A percentile compares a stretch with the other conserved stretches of the same genome.
Evolutionary conservation across 2,888 invertebrate species (phyloP).

Genomic region (Acrobasis consociella): DNA sequence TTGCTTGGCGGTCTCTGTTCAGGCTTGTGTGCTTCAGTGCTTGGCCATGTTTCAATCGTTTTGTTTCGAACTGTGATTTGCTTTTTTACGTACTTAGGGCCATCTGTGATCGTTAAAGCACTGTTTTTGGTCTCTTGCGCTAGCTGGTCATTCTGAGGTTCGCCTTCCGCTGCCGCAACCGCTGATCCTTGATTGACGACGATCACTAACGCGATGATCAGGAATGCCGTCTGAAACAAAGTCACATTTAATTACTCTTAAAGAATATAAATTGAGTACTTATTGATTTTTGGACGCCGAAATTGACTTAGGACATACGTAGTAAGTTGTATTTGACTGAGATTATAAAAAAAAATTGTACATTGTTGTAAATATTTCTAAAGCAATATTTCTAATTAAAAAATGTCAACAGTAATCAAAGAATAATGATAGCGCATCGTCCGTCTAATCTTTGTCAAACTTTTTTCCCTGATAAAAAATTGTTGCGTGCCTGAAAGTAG

Average conservation of each 20-base stretch:
- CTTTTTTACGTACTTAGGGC: slow-evolving; percentile 58
- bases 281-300: too few species aligned
- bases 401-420: too few species aligned
- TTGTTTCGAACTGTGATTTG: slow-evolving; percentile 38
- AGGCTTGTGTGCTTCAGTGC: slow-evolving; percentile 47
- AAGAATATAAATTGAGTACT: slow-evolving; percentile 27
- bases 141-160: slow-evolving; percentile 56
- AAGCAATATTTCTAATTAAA: too few species aligned
- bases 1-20: slow-evolving; percentile 63
- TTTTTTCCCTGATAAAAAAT: slow-evolving; percentile 22
- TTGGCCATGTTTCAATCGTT: slow-evolving; percentile 34
- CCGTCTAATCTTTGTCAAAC: slow-evolving; percentile 25
- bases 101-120: slow-evolving; percentile 59
- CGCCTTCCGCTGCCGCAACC: slow-evolving; percentile 55
- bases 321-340: too few species aligned
- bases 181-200: slow-evolving; percentile 66
- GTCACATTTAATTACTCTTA: slow-evolving; percentile 20
- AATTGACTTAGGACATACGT: too few species aligned
- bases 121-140: slow-evolving; percentile 66
- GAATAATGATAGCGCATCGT: slow-evolving; percentile 1
- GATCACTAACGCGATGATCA: slow-evolving; percentile 76
- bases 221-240: slow-evolving; percentile 70
- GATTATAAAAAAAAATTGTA: too few species aligned
- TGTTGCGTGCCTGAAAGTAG: slow-evolving; percentile 10
- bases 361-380: too few species aligned